phyloP scores from a whole-genome alignment of 2,113 vertebrate species.

The Egretta garzetta region DNA sequence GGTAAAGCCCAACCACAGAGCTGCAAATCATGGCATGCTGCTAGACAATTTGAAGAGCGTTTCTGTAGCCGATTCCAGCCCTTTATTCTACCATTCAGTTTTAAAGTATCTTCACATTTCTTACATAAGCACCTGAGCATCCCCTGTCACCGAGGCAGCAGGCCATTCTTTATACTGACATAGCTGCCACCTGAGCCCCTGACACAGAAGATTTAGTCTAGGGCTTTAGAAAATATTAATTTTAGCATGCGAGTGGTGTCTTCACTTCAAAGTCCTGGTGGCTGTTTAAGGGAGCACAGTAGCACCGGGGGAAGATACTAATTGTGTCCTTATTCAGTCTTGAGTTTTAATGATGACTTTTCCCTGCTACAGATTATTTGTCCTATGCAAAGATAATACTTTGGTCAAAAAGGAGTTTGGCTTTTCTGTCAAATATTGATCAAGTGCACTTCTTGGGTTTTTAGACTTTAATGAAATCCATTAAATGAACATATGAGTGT shows the following conservation, averaged over 20 bases:
- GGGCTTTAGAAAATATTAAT: constrained; percentile 12
- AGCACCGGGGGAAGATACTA: neutral
- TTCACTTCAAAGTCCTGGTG: neutral
- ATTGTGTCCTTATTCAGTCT: neutral
- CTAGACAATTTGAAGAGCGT: neutral
- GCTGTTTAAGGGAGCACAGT: neutral
- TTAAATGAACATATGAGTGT: neutral
- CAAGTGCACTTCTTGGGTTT: neutral
- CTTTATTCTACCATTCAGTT: neutral
- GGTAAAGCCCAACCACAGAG: neutral
- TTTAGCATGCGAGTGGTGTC: neutral
- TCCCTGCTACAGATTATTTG: neutral
- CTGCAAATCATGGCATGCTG: neutral
- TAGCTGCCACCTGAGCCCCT: constrained; percentile 42
- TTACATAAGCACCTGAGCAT: neutral
- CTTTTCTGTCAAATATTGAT: neutral
- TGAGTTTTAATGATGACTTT: neutral
- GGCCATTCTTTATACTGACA: neutral
- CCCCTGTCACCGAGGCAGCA: neutral
- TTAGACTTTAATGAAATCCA: neutral
- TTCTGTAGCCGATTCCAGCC: neutral
- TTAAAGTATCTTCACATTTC: constrained; percentile 5
- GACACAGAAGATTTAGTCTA: constrained; percentile 5
- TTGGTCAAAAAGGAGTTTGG: neutral
- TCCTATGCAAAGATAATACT: neutral